These are phyloP conservation scores for Spodoptera litura DNA, from an alignment of 1,140 invertebrate species.

Conservation along the genomic window DNA sequence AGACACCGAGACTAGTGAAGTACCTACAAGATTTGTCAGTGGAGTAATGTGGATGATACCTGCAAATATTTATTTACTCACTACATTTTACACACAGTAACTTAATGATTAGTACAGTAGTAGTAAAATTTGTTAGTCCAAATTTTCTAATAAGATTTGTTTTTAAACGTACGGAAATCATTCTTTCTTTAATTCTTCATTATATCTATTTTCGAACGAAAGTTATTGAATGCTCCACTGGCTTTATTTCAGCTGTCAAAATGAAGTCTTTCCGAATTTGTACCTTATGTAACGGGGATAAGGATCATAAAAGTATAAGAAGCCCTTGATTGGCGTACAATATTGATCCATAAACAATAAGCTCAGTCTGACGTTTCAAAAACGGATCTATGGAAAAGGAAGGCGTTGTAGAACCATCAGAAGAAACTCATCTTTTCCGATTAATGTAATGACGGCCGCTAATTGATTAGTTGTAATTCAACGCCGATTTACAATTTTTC, in stretches of 20 bases:
- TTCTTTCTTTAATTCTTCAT: too few relatives aligned
- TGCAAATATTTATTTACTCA: too few relatives aligned
- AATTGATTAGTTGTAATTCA: conserved; percentile 66
- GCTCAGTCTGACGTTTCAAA: conserved; percentile 75
- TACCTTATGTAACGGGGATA: neutral
- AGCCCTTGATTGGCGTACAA: conserved; percentile 41
- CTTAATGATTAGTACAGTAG: too few relatives aligned
- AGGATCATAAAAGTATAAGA: neutral
- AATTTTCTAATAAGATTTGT: too few relatives aligned
- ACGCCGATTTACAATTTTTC: conserved; percentile 55
- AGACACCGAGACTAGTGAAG: too few relatives aligned
- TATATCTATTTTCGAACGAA: too few relatives aligned
- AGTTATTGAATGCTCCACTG: neutral
- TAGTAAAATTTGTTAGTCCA: too few relatives aligned
- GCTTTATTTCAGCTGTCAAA: conserved; percentile 37
- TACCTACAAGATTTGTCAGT: too few relatives aligned
- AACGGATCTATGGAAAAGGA: conserved; percentile 69
- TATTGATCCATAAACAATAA: conserved; percentile 83
- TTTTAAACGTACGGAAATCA: too few relatives aligned
- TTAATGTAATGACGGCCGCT: conserved; percentile 70
- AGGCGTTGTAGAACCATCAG: conserved; percentile 81
- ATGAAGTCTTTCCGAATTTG: neutral
- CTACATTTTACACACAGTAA: too few relatives aligned
- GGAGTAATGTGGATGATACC: too few relatives aligned
- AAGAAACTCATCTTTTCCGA: conserved; percentile 74